phyloP scores from a whole-genome alignment of 2,888 invertebrate species.

The Eupithecia dodoneata region DNA sequence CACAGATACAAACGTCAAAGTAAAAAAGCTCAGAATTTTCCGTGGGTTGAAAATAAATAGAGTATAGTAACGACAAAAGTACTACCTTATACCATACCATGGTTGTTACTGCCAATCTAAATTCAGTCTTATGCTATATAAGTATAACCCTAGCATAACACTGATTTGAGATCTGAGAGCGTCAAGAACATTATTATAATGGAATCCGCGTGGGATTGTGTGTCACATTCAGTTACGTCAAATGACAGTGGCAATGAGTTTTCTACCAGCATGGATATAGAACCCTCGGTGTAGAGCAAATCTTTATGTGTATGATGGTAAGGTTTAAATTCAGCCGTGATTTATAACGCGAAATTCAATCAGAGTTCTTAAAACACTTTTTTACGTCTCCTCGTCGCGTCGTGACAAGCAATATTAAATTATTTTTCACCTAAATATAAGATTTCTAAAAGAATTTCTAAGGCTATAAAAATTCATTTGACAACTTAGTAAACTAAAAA shows the following conservation, averaged over 20 bases:
- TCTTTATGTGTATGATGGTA: background rate
- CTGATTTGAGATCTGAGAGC: too few species aligned
- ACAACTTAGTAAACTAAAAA: background rate
- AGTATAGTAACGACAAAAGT: background rate
- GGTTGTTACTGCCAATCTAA: background rate
- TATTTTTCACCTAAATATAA: background rate
- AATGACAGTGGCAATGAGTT: background rate
- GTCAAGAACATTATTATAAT: conserved; percentile 19
- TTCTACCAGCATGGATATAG: background rate
- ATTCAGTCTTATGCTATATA: background rate
- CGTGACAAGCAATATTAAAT: background rate
- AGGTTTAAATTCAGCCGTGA: background rate
- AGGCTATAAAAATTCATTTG: background rate
- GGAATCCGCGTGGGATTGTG: conserved; percentile 3
- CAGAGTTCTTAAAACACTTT: background rate
- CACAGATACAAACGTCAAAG: too few species aligned
- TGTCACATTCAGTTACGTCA: background rate
- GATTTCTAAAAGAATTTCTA: background rate
- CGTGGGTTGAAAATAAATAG: background rate
- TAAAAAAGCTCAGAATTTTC: too few species aligned
- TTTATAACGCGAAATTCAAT: background rate
- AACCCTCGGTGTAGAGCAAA: background rate
- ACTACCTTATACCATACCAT: background rate
- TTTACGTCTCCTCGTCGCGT: background rate
- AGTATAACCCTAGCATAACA: background rate